Conservation (phyloP, 2,113 vertebrate genomes). For the Ophthalmolycus amberensis region DNA sequence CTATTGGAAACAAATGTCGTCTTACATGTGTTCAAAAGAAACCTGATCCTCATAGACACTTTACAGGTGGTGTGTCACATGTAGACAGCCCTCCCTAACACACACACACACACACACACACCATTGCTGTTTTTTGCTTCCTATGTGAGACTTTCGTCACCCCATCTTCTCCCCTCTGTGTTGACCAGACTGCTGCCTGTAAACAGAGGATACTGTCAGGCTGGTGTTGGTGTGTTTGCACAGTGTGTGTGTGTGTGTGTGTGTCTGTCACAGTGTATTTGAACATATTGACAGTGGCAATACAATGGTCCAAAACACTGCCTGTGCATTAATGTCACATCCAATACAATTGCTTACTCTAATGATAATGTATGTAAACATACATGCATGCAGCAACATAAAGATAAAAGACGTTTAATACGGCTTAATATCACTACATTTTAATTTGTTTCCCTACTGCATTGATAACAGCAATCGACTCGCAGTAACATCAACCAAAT, state of each 20-base stretch:
- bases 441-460: not conserved
- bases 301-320: not conserved
- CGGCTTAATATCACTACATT: not conserved
- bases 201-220: constrained; percentile 25
- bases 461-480: not conserved
- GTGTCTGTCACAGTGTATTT: not conserved
- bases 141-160: constrained; percentile 32
- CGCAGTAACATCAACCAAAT: not conserved
- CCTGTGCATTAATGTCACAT: not conserved
- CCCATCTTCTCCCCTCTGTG: constrained; percentile 16
- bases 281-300: not conserved
- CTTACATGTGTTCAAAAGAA: constrained; percentile 83
- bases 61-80: constrained; percentile 76
- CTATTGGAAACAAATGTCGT: constrained; percentile 76
- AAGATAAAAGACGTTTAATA: not conserved
- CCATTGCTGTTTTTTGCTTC: constrained; percentile 41
- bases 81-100: constrained; percentile 18
- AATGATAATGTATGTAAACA: not conserved
- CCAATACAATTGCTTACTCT: not conserved
- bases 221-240: not conserved
- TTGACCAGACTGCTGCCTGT: constrained; percentile 37
- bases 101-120: constrained; percentile 17
- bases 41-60: constrained; percentile 72
- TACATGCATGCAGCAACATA: not conserved
- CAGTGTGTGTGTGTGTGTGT: not conserved